Percentiles rank a stretch among this genome's conserved stretches.
phyloP scores from a whole-genome alignment of 2,888 invertebrate species.

The Dexiosoma caninum region DNA sequence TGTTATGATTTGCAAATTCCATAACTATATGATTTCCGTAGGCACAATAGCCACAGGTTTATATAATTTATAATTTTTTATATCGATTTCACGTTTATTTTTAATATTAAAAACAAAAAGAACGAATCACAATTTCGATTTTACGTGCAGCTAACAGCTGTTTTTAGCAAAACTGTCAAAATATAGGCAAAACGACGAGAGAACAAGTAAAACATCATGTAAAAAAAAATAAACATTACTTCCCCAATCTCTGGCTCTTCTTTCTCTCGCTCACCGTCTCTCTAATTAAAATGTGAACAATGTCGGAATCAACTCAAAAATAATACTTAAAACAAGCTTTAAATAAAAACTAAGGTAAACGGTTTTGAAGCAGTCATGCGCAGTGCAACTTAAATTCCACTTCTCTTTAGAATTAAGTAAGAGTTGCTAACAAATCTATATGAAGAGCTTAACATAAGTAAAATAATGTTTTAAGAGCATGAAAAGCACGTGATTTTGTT shows the following conservation, averaged over 20 bases:
- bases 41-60: slow-evolving; percentile 15
- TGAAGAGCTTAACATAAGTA: neutral
- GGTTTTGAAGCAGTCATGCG: slow-evolving; percentile 50
- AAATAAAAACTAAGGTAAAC: neutral
- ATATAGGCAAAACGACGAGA: neutral
- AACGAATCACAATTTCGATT: neutral
- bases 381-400: slow-evolving; percentile 35
- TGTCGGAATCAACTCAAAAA: neutral
- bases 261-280: neutral
- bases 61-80: slow-evolving; percentile 14
- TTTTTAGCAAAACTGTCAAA: slow-evolving; percentile 51
- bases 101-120: slow-evolving; percentile 26
- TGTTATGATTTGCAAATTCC: slow-evolving; percentile 12
- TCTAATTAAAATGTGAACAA: neutral
- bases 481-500: slow-evolving; percentile 13
- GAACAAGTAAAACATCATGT: neutral
- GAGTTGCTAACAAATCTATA: neutral
- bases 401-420: neutral
- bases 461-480: neutral
- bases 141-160: slow-evolving; percentile 44
- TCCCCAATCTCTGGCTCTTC: no score
- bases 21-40: neutral
- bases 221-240: neutral
- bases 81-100: slow-evolving; percentile 52
- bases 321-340: neutral